A percentile compares a stretch with the other conserved stretches of the same genome.
phyloP scores from a whole-genome alignment of 2,113 vertebrate genomes.

The Anseranas semipalmata region DNA sequence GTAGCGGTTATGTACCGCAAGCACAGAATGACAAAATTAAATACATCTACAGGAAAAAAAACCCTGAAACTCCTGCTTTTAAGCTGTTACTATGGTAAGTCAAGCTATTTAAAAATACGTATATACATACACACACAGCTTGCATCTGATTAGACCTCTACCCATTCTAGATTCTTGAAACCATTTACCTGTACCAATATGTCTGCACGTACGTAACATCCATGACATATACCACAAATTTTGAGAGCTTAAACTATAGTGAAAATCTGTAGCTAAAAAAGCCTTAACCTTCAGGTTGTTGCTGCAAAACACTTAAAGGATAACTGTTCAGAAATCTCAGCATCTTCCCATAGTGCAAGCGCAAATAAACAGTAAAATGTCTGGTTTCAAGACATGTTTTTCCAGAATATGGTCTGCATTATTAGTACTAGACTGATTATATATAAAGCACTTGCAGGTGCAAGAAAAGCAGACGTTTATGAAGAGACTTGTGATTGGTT shows the following conservation, averaged over 20 bases:
- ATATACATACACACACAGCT: fast-evolving
- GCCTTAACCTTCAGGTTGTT: neutral
- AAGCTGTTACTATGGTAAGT: neutral
- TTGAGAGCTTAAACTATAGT: neutral
- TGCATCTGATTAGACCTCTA: neutral
- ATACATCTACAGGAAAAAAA: neutral
- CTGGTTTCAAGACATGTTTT: neutral
- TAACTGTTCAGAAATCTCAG: neutral
- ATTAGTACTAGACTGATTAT: neutral
- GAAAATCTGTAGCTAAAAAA: neutral
- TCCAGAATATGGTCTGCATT: neutral
- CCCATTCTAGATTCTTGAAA: neutral
- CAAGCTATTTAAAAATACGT: neutral
- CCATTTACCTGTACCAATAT: neutral
- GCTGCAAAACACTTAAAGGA: neutral
- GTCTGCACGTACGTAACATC: neutral
- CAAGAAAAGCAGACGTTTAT: neutral
- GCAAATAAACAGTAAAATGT: neutral
- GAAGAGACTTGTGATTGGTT: neutral
- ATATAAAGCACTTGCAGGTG: neutral
- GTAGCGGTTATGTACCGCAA: neutral
- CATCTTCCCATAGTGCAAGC: neutral
- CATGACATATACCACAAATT: neutral
- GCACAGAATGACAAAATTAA: neutral
- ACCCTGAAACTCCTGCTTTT: neutral